These are phyloP conservation scores for Pimephales promelas DNA, from an alignment of 2,113 vertebrate genomes.

Conservation along the genomic window DNA sequence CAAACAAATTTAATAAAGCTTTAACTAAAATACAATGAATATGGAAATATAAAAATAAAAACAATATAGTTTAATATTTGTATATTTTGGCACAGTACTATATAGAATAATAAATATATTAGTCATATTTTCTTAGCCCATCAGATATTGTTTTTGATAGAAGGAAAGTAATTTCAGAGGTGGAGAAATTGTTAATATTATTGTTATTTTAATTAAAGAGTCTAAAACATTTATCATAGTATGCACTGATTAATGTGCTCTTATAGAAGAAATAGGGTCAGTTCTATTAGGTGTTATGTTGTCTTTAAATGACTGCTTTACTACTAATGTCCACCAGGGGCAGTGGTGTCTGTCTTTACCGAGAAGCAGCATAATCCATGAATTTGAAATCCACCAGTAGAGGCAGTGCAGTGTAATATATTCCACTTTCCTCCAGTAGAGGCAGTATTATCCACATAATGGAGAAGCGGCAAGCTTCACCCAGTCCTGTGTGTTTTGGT, in stretches of 20 bases:
- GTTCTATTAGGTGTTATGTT: background rate
- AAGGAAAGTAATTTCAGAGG: too few relatives aligned
- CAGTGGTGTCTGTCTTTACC: constrained; percentile 39
- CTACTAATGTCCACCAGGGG: constrained; percentile 59
- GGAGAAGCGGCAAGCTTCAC: background rate
- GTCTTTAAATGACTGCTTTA: constrained; percentile 13
- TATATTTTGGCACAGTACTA: too few relatives aligned
- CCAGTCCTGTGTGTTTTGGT: background rate
- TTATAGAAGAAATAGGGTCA: background rate
- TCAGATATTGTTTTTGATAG: too few relatives aligned
- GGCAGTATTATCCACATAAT: background rate
- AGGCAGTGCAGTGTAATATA: background rate
- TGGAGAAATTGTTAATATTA: too few relatives aligned
- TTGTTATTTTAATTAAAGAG: too few relatives aligned
- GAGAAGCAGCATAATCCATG: background rate
- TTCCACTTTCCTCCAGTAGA: background rate
- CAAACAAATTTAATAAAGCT: too few relatives aligned
- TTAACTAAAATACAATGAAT: too few relatives aligned
- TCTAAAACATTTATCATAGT: background rate
- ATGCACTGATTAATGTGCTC: background rate
- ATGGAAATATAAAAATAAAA: too few relatives aligned
- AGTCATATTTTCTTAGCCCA: too few relatives aligned
- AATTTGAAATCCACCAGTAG: constrained; percentile 2
- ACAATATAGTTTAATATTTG: too few relatives aligned
- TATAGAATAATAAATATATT: too few relatives aligned